Evolutionary conservation across 2,797 vertebrate species (phyloP).

Genomic region (Scarus forsteni): DNA sequence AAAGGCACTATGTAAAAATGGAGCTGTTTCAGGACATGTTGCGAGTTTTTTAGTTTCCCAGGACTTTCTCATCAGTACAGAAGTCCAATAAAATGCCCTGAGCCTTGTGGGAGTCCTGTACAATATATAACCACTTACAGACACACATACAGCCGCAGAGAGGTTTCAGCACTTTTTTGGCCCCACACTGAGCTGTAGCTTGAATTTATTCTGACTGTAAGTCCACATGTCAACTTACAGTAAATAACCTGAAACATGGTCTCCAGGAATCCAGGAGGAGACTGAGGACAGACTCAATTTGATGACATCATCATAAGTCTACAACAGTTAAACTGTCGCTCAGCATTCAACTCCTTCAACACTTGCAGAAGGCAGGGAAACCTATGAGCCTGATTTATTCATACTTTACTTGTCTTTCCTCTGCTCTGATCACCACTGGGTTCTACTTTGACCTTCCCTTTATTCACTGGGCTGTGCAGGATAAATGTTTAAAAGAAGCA

Average conservation of each 20-base stretch:
- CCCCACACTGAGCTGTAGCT: conserved; percentile 55
- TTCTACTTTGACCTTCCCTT: conserved; percentile 5
- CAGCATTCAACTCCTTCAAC: conserved; percentile 25
- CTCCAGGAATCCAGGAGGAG: conserved; percentile 37
- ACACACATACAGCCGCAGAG: conserved; percentile 1
- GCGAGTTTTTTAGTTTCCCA: conserved; percentile 1
- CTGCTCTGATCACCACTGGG: background rate
- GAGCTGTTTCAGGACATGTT: background rate
- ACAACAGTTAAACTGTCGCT: conserved; percentile 9
- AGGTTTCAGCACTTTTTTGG: conserved; percentile 18
- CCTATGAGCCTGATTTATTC: background rate
- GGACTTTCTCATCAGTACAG: background rate
- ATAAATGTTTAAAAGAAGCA: conserved; percentile 26
- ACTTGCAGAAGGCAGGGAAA: background rate
- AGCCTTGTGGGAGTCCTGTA: conserved; percentile 9
- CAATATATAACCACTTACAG: background rate
- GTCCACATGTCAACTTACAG: conserved; percentile 43
- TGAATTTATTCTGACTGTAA: conserved; percentile 56
- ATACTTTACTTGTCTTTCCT: background rate
- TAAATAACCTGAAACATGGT: conserved; percentile 61
- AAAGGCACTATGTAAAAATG: background rate
- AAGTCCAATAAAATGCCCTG: background rate
- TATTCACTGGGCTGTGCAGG: background rate
- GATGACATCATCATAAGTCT: conserved; percentile 42
- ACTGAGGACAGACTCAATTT: conserved; percentile 41